Base-by-base conservation (phyloP, 2,797 vertebrate species). In the Spondyliosoma cantharus region DNA sequence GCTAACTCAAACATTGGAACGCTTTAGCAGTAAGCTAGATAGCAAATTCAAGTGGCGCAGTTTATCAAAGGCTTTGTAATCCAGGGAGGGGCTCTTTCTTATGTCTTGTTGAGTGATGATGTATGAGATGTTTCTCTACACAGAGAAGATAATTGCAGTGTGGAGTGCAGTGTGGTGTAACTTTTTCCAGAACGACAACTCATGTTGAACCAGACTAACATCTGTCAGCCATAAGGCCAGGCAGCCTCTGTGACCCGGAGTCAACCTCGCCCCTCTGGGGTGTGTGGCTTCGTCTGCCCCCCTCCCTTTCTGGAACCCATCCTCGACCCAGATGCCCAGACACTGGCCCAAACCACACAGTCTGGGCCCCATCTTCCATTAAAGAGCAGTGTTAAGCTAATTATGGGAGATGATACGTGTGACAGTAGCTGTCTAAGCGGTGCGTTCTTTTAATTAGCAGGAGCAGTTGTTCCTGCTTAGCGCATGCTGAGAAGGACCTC, bases 161-260 rank as follows among this genome's bases (percentile, higher is more conserved):
- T 68, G 64, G 65, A 79, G 68, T 48, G 1, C 59, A 61, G 70
- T 83, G 88, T 76, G 74, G 81, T 81, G 86, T 83, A 90, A 91
- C 79, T 85, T 86, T 90, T 90, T 91, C 92, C 86, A 88, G 82
- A 86, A 79, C 91, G 72, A 53, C 81, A 86, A 87, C 80, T 85
- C 83, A 83, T 70, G 80, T 81, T 85, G 85, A 91, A 84, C 60
- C 87, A 89, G 87, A 86, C 79, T 53, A 89, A 92, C 92, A 94
- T 93, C 93, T 93, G 93, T 91, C 87, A 82, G 86, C 91, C 87
- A 91, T 89, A 87, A 90, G 90, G 79, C 83, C 80, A 71, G 69
- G 71, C 81, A 86, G 91, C 81, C 84, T 72, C 74, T 66, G 71
- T 91, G 92, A 94, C 90, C 90, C 29, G 32, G 59, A 89, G 78